Percentiles rank a stretch among this genome's conserved stretches.
These are phyloP conservation scores for Euleptes europaea DNA, from an alignment of 2,113 vertebrate genomes.

Conservation along the genomic window DNA sequence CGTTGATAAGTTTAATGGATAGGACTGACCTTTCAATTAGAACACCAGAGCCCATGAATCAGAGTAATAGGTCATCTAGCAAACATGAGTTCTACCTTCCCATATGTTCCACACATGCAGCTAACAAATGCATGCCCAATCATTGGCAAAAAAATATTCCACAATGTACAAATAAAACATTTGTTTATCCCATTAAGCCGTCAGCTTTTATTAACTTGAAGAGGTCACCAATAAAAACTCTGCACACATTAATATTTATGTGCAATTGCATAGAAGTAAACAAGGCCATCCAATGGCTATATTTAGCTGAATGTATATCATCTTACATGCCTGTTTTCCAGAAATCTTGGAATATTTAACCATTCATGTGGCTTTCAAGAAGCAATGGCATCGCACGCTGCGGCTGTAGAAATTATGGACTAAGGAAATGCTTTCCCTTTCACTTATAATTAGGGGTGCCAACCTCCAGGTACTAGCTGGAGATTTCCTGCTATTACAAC, in stretches of 20 bases:
- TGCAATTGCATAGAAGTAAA: slow-evolving; percentile 47
- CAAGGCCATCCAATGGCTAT: slow-evolving; percentile 7
- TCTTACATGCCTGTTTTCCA: slow-evolving; percentile 21
- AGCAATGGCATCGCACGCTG: background rate
- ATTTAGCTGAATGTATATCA: slow-evolving; percentile 9
- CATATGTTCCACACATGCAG: slow-evolving; percentile 48
- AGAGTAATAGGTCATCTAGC: slow-evolving; percentile 65
- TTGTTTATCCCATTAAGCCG: slow-evolving; percentile 65
- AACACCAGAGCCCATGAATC: slow-evolving; percentile 71
- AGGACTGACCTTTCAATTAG: slow-evolving; percentile 85
- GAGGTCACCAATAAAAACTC: slow-evolving; percentile 41
- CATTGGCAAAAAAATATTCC: slow-evolving; percentile 45
- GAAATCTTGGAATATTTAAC: background rate
- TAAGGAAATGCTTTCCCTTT: background rate
- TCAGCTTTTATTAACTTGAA: slow-evolving; percentile 63
- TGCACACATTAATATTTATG: slow-evolving; percentile 38
- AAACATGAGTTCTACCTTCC: slow-evolving; percentile 43
- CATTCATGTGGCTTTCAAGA: background rate
- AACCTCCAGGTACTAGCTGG: no score
- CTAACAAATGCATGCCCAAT: slow-evolving; percentile 51
- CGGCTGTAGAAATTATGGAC: background rate
- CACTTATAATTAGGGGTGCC: no score
- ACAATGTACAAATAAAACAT: slow-evolving; percentile 60
- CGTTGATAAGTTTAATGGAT: slow-evolving; percentile 84
- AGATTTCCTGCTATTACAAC: no score